phyloP scores from a whole-genome alignment of 2,797 vertebrate genomes.

The Lepilemur septentrionalis region DNA sequence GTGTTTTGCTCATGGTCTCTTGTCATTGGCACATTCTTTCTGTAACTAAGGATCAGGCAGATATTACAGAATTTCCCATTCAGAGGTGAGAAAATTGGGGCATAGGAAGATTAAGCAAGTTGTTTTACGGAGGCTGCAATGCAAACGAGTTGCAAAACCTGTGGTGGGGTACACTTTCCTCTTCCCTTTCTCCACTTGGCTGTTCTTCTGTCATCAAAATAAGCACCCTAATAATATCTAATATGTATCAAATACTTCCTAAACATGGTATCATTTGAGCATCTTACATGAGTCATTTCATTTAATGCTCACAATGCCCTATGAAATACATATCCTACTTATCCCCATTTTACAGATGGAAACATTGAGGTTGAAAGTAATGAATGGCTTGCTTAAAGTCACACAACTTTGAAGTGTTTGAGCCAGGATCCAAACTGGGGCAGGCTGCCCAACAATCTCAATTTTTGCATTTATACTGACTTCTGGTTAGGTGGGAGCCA shows the following conservation, averaged over 20 bases:
- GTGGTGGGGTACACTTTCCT: neutral
- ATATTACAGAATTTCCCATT: conserved; percentile 66
- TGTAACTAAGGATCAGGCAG: neutral
- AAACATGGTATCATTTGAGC: neutral
- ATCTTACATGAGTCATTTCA: neutral
- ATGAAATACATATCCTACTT: neutral
- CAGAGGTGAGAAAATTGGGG: conserved; percentile 33
- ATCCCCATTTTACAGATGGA: conserved; percentile 8
- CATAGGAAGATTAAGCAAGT: conserved; percentile 57
- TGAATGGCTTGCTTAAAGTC: neutral
- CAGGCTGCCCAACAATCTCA: neutral
- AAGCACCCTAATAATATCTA: neutral
- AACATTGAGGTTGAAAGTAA: neutral
- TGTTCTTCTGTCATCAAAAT: neutral
- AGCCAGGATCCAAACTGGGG: neutral
- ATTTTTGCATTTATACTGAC: neutral
- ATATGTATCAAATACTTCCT: neutral
- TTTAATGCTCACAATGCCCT: neutral
- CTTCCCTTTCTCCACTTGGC: neutral
- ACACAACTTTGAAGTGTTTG: neutral
- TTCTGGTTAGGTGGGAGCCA: neutral
- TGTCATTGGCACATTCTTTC: conserved; percentile 19
- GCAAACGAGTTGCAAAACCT: conserved; percentile 10
- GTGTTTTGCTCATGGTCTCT: neutral
- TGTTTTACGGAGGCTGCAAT: conserved; percentile 15